Evolutionary conservation across 2,113 vertebrate species (phyloP).

Genomic region (Paradoxurus hermaphroditus): DNA sequence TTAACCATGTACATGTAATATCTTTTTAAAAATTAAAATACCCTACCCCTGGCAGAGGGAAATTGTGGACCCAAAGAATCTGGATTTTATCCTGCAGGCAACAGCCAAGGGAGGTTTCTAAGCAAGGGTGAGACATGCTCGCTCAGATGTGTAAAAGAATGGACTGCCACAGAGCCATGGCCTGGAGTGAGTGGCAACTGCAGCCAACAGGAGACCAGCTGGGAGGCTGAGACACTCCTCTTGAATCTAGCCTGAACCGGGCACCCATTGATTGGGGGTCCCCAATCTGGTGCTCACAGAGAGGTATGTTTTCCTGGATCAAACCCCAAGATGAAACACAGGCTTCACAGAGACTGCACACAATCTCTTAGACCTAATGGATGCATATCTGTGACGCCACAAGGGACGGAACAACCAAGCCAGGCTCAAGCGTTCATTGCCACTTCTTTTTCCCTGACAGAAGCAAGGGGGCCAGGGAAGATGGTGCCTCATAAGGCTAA

Average conservation of each 20-base stretch:
- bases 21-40: slow-evolving; percentile 11
- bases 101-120: neutral
- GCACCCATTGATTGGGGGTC: neutral
- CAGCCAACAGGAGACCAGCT: neutral
- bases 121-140: neutral
- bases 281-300: neutral
- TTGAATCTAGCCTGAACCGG: neutral
- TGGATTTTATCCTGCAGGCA: neutral
- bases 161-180: neutral
- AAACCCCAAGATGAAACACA: neutral
- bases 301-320: neutral
- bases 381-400: neutral
- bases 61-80: neutral
- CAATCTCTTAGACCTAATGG: neutral
- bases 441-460: neutral
- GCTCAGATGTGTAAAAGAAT: neutral
- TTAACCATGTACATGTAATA: neutral
- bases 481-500: neutral
- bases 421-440: neutral
- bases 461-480: neutral
- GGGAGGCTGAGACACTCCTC: neutral
- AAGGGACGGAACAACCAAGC: neutral
- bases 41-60: neutral
- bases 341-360: neutral
- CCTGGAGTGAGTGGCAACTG: neutral